These are phyloP conservation scores for Isichthys henryi DNA, from an alignment of 2,113 vertebrate genomes.

Conservation along the genomic window DNA sequence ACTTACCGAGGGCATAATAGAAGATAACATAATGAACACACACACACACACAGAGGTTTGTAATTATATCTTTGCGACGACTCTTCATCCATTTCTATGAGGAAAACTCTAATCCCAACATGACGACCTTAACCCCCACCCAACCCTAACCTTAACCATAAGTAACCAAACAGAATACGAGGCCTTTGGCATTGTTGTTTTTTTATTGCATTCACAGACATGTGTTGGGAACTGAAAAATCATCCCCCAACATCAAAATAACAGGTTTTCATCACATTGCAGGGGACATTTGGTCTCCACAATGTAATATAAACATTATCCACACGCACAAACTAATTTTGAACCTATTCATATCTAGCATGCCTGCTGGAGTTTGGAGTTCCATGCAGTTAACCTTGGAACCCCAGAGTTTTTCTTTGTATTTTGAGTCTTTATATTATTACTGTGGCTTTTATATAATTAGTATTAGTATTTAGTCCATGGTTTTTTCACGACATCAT, in stretches of 20 bases:
- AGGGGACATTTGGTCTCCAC: no score
- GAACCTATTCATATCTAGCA: neutral
- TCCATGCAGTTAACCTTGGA: neutral
- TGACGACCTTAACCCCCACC: no score
- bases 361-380: neutral
- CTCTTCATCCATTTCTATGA: neutral
- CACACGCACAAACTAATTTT: neutral
- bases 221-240: no score
- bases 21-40: neutral
- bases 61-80: neutral
- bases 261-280: neutral
- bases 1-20: neutral
- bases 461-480: neutral
- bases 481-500: neutral
- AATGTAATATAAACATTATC: no score
- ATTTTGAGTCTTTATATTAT: neutral
- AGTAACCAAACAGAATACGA: no score
- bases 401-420: neutral
- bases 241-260: no score
- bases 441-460: neutral
- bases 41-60: neutral
- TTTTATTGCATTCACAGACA: no score
- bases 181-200: no score
- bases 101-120: no score
- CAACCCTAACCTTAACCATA: no score